Conservation (phyloP, 2,113 vertebrate species). For the Hirundichthys speculiger region DNA sequence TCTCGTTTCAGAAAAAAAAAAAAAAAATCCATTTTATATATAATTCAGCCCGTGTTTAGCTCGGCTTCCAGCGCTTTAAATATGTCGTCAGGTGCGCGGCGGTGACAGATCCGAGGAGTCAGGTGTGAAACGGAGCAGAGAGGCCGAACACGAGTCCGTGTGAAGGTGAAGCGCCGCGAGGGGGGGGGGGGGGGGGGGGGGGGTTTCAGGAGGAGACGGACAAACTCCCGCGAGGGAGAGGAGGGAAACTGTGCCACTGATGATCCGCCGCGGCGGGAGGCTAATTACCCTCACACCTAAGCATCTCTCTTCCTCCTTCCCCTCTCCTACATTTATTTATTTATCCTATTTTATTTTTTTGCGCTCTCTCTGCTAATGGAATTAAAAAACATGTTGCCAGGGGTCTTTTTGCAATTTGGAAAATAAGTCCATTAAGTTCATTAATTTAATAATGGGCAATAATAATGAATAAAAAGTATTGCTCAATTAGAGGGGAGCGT, state of each 20-base stretch:
- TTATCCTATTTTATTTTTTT: constrained; percentile 3
- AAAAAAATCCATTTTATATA: constrained; percentile 68
- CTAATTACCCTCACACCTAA: constrained; percentile 72
- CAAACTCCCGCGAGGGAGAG: constrained; percentile 38
- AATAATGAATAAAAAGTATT: constrained; percentile 81
- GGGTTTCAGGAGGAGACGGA: constrained; percentile 44
- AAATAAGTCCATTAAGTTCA: constrained; percentile 81
- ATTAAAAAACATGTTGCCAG: constrained; percentile 77
- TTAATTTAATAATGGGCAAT: constrained; percentile 83
- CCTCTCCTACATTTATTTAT: not conserved
- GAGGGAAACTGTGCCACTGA: constrained; percentile 52
- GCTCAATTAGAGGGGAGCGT: constrained; percentile 76
- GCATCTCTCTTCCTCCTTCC: constrained; percentile 1
- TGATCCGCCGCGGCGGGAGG: constrained; percentile 68
- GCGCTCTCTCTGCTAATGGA: constrained; percentile 68
- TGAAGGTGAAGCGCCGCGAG: constrained; percentile 43
- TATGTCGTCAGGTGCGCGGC: constrained; percentile 1
- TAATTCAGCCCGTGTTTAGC: constrained; percentile 61
- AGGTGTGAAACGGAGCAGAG: not conserved
- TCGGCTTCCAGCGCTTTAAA: constrained; percentile 51
- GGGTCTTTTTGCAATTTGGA: constrained; percentile 72
- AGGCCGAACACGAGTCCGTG: constrained; percentile 5
- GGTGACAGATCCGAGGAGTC: constrained; percentile 13
- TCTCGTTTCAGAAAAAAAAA: constrained; percentile 66
- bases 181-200: not conserved